phyloP scores from a whole-genome alignment of 2,888 invertebrate species.

The Volucella zonaria region DNA sequence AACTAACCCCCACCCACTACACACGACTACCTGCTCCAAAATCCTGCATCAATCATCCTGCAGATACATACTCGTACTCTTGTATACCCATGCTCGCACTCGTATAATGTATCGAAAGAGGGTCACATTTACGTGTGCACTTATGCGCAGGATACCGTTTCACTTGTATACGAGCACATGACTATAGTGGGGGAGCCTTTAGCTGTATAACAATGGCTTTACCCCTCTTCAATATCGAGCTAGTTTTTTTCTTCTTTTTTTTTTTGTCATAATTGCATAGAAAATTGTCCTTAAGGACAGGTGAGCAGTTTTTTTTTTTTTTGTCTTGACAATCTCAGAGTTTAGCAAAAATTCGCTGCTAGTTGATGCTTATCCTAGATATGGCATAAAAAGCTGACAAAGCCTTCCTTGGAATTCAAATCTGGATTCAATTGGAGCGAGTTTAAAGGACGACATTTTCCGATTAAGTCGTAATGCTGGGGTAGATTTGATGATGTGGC shows the following conservation, averaged over 20 bases:
- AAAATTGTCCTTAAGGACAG: too few species aligned
- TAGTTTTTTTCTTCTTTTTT: not conserved
- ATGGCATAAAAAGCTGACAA: too few species aligned
- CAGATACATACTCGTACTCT: too few species aligned
- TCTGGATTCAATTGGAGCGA: too few species aligned
- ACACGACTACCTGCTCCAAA: slow-evolving; percentile 12
- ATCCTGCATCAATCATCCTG: not conserved
- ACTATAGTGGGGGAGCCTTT: not conserved
- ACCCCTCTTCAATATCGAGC: slow-evolving; percentile 1
- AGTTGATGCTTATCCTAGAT: too few species aligned
- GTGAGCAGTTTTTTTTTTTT: too few species aligned
- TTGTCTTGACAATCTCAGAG: too few species aligned
- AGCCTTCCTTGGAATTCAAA: too few species aligned
- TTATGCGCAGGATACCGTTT: slow-evolving; percentile 70
- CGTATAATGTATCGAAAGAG: slow-evolving; percentile 71
- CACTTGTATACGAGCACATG: slow-evolving; percentile 43
- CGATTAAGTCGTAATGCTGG: not conserved
- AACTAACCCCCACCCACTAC: slow-evolving; percentile 31
- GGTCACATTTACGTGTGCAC: slow-evolving; percentile 70
- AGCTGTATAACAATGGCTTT: slow-evolving; percentile 57
- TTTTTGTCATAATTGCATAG: too few species aligned
- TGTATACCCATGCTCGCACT: too few species aligned
- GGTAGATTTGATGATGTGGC: slow-evolving; percentile 30
- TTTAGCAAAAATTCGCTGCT: too few species aligned
- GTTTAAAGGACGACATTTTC: not conserved